Evolutionary conservation across 92 coral and sea anemone species (phyloP), one percentile per base, ranked within the genome.

Genomic region (Epizoanthus stellaris): DNA sequence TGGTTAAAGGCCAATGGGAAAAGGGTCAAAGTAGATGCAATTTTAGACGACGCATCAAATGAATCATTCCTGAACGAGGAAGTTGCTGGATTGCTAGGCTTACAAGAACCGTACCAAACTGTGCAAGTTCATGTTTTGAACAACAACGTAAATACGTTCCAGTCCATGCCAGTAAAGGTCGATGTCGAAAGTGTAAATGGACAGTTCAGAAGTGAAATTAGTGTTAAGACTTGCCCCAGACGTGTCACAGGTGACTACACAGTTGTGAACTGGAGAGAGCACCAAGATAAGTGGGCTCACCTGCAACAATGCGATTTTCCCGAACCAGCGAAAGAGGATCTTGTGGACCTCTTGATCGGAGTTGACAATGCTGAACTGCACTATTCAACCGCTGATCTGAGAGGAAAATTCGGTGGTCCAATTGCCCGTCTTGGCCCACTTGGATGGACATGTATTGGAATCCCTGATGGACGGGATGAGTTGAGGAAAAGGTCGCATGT

Each of bases 371-470:
- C 86, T 9, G 91, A 92, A 5, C 62, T 92, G 60, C 95, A 89
- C 84, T 89, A 89, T 45, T 92, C 91, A 8, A 75, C 59, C 23
- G 85, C 62, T 39, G 91, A 87, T 71, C 74, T 92, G 20, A 89
- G 87, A 53, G 89, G 92, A 19, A 65, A 63, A 20, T 19, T 80
- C 14, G 87, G 87, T 30, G 85, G 53, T 15, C 93, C 91, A 47
- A 77, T 89, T 42, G 92, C 92, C 36, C 91, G 91, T 5, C 81
- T 86, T 57, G 95, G 91, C 70, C 95, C 92, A n/a, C 88, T 91
- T 17, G 88, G 94, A 49, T 88, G 94, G 94, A 91, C 80, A 54
- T 91, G 93, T 66, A 58, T 87, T 69, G 92, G 92, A 23, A 63
- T 8, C 34, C 53, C 54, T 47, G 82, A 76, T 47, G 42, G 49